Percentiles rank a stretch among this genome's conserved stretches.
Conservation (phyloP, 2,797 vertebrate genomes). For the Halcyon smyrnensis region DNA sequence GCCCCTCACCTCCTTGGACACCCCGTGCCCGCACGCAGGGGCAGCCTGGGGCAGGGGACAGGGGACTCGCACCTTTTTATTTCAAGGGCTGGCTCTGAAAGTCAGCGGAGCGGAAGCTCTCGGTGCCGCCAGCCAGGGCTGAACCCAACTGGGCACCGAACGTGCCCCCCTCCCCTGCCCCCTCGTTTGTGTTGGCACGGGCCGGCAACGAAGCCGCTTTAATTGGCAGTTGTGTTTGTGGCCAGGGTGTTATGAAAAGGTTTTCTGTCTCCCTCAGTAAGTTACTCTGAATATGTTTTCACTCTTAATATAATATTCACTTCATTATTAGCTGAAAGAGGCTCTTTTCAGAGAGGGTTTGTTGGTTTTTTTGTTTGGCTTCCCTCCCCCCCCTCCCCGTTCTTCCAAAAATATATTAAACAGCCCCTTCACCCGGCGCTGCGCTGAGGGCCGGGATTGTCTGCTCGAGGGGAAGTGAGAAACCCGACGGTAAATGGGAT, state of each 20-base stretch:
- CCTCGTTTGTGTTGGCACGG: slow-evolving; percentile 79
- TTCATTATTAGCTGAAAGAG: slow-evolving; percentile 78
- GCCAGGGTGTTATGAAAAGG: slow-evolving; percentile 78
- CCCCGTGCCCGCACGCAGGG: fast-evolving
- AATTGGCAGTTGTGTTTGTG: slow-evolving; percentile 70
- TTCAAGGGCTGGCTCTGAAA: background rate
- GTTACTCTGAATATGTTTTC: slow-evolving; percentile 70
- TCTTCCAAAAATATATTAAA: slow-evolving; percentile 73
- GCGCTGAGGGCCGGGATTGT: slow-evolving; percentile 61
- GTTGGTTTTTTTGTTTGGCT: background rate
- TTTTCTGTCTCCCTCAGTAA: slow-evolving; percentile 76
- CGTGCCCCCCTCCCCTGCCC: background rate
- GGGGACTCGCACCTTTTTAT: background rate
- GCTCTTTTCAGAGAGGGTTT: slow-evolving; percentile 51
- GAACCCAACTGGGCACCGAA: background rate
- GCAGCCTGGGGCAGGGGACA: background rate
- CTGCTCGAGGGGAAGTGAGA: slow-evolving; percentile 52
- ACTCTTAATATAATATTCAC: slow-evolving; percentile 78
- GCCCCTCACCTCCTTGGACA: fast-evolving
- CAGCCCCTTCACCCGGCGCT: background rate
- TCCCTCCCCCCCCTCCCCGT: background rate
- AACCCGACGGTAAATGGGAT: slow-evolving; percentile 35
- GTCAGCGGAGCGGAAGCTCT: background rate
- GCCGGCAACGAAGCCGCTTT: background rate
- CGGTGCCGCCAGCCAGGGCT: background rate